phyloP scores from a whole-genome alignment of 2,888 invertebrate species.

The Dermolepida albohirtum region DNA sequence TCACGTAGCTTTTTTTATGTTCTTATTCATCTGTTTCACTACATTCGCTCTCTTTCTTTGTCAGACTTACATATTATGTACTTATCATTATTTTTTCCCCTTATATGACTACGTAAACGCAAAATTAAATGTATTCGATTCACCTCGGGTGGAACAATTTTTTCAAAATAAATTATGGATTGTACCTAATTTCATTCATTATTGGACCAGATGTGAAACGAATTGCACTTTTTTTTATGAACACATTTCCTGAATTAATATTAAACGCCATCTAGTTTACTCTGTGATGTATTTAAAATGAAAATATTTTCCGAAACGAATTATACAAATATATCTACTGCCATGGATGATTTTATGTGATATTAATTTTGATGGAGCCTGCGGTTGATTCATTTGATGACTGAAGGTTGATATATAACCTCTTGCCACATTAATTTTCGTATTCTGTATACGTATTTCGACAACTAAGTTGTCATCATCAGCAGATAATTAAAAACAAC shows the following conservation, averaged over 20 bases:
- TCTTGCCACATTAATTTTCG: too few species aligned
- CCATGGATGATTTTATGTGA: too few species aligned
- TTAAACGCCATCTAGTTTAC: conserved; percentile 25
- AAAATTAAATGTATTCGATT: conserved; percentile 30
- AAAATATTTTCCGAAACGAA: not conserved
- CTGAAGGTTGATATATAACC: too few species aligned
- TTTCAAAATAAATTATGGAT: conserved; percentile 12
- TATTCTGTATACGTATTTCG: too few species aligned
- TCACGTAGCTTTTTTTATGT: conserved; percentile 12
- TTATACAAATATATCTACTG: conserved; percentile 1
- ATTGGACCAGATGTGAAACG: conserved; percentile 23
- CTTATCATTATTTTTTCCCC: conserved; percentile 15
- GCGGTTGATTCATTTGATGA: too few species aligned
- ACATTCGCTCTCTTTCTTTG: conserved; percentile 1
- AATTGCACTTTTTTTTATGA: conserved; percentile 32
- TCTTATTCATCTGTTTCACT: conserved; percentile 5
- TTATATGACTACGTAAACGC: conserved; percentile 33
- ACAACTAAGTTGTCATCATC: too few species aligned
- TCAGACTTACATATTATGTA: conserved; percentile 8
- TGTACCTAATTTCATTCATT: conserved; percentile 10
- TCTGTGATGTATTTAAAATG: conserved; percentile 7
- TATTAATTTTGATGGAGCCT: too few species aligned
- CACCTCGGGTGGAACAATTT: conserved; percentile 11
- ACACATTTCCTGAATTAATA: conserved; percentile 41
- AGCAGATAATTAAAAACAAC: too few species aligned